phyloP scores from a whole-genome alignment of 2,888 invertebrate genomes.

The Heteropelma amictum region DNA sequence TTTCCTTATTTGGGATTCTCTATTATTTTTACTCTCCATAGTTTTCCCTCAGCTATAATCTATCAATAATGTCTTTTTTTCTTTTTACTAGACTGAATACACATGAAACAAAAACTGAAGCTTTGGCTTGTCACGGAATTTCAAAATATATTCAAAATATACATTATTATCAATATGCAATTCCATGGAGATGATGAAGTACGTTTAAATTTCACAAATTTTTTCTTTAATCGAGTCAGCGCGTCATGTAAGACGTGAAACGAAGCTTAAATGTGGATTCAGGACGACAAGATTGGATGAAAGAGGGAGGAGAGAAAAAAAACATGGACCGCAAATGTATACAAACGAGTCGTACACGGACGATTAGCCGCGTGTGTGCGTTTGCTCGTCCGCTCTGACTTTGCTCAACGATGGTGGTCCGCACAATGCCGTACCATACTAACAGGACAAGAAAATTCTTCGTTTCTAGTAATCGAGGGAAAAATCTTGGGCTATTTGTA shows the following conservation, averaged over 20 bases:
- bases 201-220: slow-evolving; percentile 6
- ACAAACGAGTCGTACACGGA: slow-evolving; percentile 52
- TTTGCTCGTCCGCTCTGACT: slow-evolving; percentile 18
- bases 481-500: neutral
- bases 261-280: slow-evolving; percentile 47
- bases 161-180: no score
- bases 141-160: no score
- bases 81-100: no score
- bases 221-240: slow-evolving; percentile 4
- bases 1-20: no score
- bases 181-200: no score
- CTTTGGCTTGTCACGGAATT: no score
- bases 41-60: no score
- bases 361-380: slow-evolving; percentile 51
- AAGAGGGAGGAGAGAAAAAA: slow-evolving; percentile 18
- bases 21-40: no score
- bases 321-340: slow-evolving; percentile 33
- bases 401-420: slow-evolving; percentile 37
- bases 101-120: no score
- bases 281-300: slow-evolving; percentile 34
- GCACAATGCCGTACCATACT: neutral
- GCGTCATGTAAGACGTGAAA: neutral
- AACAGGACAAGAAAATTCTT: slow-evolving; percentile 19
- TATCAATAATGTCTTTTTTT: no score
- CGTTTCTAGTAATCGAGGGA: slow-evolving; percentile 22